These are phyloP conservation scores for Philypnodon macrostomus DNA, from an alignment of 2,797 vertebrate genomes.

Conservation along the genomic window DNA sequence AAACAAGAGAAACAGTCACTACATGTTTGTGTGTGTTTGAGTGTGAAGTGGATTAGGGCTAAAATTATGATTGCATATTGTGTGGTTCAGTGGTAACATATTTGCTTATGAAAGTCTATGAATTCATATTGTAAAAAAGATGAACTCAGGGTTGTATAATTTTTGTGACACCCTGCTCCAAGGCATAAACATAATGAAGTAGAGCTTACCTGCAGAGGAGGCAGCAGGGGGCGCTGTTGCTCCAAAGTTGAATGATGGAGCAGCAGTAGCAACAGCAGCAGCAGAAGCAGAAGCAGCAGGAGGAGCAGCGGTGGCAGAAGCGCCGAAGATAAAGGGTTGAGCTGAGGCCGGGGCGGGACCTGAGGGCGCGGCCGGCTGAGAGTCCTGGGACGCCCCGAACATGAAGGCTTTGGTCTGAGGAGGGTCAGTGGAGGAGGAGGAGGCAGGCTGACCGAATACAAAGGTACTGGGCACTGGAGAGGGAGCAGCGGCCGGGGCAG, in stretches of 20 bases:
- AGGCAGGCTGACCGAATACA: constrained; percentile 83
- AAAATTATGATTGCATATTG: too few species aligned
- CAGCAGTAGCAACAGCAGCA: constrained; percentile 45
- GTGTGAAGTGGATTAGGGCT: too few species aligned
- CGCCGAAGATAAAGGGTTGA: constrained; percentile 86
- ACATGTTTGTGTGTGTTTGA: background rate
- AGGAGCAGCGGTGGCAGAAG: constrained; percentile 62
- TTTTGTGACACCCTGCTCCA: too few species aligned
- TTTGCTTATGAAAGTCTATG: too few species aligned
- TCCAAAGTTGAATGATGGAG: constrained; percentile 84
- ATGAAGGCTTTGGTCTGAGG: constrained; percentile 80
- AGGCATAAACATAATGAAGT: background rate
- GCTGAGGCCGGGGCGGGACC: constrained; percentile 55
- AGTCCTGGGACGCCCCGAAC: constrained; percentile 85
- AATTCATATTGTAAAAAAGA: too few species aligned
- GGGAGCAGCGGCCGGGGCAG: constrained; percentile 47
- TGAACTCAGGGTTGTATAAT: too few species aligned
- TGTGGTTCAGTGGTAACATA: too few species aligned
- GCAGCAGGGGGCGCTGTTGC: constrained; percentile 76
- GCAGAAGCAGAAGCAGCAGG: constrained; percentile 65
- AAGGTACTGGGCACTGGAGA: constrained; percentile 72
- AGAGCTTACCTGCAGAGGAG: constrained; percentile 80
- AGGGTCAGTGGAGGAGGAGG: constrained; percentile 71
- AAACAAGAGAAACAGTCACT: background rate
- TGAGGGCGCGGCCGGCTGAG: constrained; percentile 67